Conservation (phyloP, 2,888 invertebrate species). For the Drosophila villosipedis region DNA sequence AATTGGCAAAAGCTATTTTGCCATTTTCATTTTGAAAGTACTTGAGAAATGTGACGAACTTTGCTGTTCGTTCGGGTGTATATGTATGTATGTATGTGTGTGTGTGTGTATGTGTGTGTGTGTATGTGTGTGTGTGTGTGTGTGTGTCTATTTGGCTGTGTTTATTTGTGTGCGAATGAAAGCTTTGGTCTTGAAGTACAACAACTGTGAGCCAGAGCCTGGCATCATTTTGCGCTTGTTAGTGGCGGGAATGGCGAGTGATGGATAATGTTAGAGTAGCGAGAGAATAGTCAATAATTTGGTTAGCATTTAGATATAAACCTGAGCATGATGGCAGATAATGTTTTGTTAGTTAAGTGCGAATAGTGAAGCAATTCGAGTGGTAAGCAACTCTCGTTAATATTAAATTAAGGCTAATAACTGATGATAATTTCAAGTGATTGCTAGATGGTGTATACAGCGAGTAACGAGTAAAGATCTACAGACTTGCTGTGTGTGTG, state of each 20-base stretch:
- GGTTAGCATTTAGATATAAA: constrained; percentile 1
- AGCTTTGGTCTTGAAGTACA: constrained; percentile 48
- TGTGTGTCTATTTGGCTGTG: constrained; percentile 24
- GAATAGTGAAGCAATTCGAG: not conserved
- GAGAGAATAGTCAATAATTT: constrained; percentile 18
- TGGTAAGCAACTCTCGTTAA: not conserved
- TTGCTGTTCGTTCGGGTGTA: constrained; percentile 26
- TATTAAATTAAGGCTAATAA: not conserved
- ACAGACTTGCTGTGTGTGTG: not conserved
- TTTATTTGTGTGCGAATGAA: constrained; percentile 27
- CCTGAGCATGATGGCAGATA: not conserved
- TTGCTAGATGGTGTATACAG: not conserved
- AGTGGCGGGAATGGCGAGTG: constrained; percentile 11
- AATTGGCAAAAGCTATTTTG: constrained; percentile 39
- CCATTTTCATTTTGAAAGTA: constrained; percentile 53
- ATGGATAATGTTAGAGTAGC: constrained; percentile 10
- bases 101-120: constrained; percentile 2
- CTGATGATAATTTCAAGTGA: not conserved
- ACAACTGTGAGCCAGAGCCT: constrained; percentile 35
- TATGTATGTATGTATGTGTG: not conserved
- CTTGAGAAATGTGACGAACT: constrained; percentile 58
- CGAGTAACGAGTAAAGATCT: constrained; percentile 23
- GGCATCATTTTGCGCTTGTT: constrained; percentile 36
- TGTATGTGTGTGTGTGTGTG: constrained; percentile 19
- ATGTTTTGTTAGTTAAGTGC: not conserved